phyloP scores from a whole-genome alignment of 2,797 vertebrate species.

The Epinephelus coioides region DNA sequence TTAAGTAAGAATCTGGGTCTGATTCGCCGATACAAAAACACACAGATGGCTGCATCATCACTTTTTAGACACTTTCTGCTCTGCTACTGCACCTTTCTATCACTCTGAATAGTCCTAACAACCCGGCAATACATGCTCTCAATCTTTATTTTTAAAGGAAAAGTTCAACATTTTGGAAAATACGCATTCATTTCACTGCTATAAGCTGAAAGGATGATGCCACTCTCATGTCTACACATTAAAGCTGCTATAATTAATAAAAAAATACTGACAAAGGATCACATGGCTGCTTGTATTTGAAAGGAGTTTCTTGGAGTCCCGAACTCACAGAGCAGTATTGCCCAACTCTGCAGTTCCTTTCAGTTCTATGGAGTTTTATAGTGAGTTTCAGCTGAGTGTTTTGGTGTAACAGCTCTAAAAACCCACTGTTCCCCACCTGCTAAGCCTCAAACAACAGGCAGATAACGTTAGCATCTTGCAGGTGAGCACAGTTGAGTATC shows the following conservation, averaged over 20 bases:
- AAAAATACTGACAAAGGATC: too few species aligned
- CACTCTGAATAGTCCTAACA: constrained; percentile 13
- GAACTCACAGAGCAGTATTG: not conserved
- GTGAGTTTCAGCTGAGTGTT: not conserved
- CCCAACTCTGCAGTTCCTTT: not conserved
- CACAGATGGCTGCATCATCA: constrained; percentile 40
- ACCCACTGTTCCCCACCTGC: too few species aligned
- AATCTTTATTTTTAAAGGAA: not conserved
- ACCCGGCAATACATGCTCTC: not conserved
- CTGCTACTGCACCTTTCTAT: constrained; percentile 22
- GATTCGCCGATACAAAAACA: constrained; percentile 47
- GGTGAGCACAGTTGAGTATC: too few species aligned
- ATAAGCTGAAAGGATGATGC: not conserved
- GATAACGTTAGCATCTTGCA: not conserved
- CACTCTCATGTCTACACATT: not conserved
- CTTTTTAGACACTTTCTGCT: constrained; percentile 41
- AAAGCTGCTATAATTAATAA: not conserved
- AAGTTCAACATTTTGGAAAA: not conserved
- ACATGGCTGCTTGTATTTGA: too few species aligned
- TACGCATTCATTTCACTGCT: not conserved
- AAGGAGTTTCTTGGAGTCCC: not conserved
- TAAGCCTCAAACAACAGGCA: not conserved
- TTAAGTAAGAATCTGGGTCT: constrained; percentile 52
- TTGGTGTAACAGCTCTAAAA: not conserved
- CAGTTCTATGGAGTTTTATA: not conserved